phyloP scores from a whole-genome alignment of 1,140 invertebrate genomes.

The Eriocheir sinensis region DNA sequence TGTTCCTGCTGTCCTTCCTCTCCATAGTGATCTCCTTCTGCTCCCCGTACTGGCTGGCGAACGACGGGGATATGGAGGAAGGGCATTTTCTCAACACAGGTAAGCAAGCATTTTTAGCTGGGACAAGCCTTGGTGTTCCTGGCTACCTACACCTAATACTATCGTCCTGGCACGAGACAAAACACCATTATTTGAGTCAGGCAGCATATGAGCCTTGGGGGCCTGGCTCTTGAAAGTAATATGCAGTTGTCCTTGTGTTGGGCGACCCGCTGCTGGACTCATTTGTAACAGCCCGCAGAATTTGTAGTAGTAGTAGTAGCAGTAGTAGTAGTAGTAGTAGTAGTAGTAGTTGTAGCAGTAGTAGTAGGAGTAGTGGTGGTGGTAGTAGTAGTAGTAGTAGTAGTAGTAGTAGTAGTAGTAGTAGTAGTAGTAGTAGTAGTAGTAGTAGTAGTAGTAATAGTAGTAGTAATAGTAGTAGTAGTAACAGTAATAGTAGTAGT shows the following conservation, averaged over 20 bases:
- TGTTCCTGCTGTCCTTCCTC: constrained; percentile 86
- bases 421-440: background rate
- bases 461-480: constrained; percentile 17
- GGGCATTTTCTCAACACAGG: constrained; percentile 92
- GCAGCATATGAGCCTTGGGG: background rate
- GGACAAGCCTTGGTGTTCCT: background rate
- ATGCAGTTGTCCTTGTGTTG: background rate
- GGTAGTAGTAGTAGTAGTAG: background rate
- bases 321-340: too few relatives aligned
- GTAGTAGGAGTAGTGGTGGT: background rate
- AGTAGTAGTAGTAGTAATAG: constrained; percentile 25
- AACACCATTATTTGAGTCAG: background rate
- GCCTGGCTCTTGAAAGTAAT: background rate
- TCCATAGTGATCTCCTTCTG: constrained; percentile 93
- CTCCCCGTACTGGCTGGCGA: constrained; percentile 96
- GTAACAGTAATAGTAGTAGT: background rate
- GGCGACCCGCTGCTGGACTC: too few relatives aligned
- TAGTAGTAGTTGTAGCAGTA: background rate
- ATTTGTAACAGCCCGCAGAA: too few relatives aligned
- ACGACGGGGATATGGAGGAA: constrained; percentile 89
- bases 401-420: constrained; percentile 2
- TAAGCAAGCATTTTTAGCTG: constrained; percentile 82
- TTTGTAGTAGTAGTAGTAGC: too few relatives aligned
- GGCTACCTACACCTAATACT: too few relatives aligned
- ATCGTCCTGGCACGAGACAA: too few relatives aligned